Conservation (phyloP, 2,113 vertebrate species). For the Halcyon senegalensis region DNA sequence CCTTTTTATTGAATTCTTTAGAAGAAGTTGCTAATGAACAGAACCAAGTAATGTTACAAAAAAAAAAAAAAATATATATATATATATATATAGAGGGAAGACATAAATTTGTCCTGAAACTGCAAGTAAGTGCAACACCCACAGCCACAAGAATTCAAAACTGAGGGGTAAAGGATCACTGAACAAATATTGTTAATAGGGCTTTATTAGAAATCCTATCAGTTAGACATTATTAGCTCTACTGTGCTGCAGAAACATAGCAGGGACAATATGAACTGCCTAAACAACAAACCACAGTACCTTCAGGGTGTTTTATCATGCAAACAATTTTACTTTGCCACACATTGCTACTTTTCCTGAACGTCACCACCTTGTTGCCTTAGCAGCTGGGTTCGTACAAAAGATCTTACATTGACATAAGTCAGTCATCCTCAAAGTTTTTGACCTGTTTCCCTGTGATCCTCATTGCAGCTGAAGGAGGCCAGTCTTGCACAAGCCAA, state of each 20-base stretch:
- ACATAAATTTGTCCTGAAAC: background rate
- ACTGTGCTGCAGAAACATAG: conserved; percentile 30
- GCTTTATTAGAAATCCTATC: conserved; percentile 75
- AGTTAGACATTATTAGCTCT: conserved; percentile 72
- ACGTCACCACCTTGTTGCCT: conserved; percentile 30
- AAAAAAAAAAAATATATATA: background rate
- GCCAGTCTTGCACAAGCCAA: background rate
- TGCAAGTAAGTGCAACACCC: background rate
- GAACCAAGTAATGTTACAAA: conserved; percentile 1
- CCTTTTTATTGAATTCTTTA: conserved; percentile 1
- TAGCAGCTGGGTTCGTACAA: background rate
- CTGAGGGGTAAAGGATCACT: conserved; percentile 41
- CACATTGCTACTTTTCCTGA: conserved; percentile 30
- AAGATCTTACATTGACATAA: background rate
- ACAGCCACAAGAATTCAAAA: conserved; percentile 35
- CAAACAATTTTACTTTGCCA: conserved; percentile 21
- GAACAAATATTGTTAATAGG: conserved; percentile 74
- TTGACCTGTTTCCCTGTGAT: background rate
- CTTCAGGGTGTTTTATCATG: conserved; percentile 5
- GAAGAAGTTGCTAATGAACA: conserved; percentile 5
- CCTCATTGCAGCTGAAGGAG: background rate
- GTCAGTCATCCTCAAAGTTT: background rate
- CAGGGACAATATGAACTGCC: conserved; percentile 23
- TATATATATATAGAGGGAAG: background rate
- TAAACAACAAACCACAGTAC: conserved; percentile 44